Evolutionary conservation across 2,797 vertebrate species (phyloP), one percentile per base, ranked within the genome.

Genomic region (Propithecus perrieri): DNA sequence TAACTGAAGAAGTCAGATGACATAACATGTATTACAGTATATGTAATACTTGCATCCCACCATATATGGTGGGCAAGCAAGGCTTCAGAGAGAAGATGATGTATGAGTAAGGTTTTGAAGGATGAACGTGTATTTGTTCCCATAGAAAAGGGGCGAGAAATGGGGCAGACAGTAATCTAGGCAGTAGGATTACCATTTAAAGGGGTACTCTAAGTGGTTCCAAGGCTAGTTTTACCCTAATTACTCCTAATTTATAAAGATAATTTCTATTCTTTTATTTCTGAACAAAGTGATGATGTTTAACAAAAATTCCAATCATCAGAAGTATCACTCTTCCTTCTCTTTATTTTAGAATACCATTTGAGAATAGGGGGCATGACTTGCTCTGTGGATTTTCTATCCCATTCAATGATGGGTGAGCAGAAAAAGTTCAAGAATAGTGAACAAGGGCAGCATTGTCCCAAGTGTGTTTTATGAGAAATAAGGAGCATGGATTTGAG

Each of bases 221-320:
- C 48, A 38, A 74, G n/a, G 55, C 26, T 79, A 87, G 14, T 92
- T 86, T 95, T 61, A 92, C 7, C 6, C n/a, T n/a, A 67, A 26
- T 1, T 57, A 57, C 72, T 80, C n/a, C 85, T 79, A 76, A 75
- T 84, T 84, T 57, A 85, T 69, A 80, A 86, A 85, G 63, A 28
- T 7, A 53, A 79, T 57, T 89, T 74, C 75, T 86, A 53, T 65
- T 76, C 24, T 81, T 94, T 89, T 93, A 48, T 78, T 94, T 84
- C 71, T 87, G 50, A 96, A 84, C 38, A 86, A 50, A 84, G 63
- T 72, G 71, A 50, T 43, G 53, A 35, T 18, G 92, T 43, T 78
- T 65, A 78, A 61, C 53, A 92, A 92, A 96, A 89, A 93, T 46
- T 33, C 46, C 30, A 63, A 72, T 71, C 18, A 75, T 74, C 41